Conservation (phyloP, 2,113 vertebrate genomes). For the Entomyzon cyanotis region DNA sequence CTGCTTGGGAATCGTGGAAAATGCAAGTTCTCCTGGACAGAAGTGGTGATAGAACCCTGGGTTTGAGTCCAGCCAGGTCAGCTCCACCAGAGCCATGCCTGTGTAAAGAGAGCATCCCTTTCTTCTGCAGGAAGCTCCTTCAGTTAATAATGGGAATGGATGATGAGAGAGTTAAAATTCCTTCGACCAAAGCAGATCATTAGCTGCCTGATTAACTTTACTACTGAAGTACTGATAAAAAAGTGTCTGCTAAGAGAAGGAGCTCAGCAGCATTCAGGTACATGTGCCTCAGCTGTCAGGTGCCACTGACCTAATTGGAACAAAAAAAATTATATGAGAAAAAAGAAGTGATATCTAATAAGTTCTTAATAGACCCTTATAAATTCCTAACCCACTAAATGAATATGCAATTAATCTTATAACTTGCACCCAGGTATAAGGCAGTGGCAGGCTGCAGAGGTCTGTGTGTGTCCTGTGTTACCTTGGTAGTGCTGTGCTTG, state of each 20-base stretch:
- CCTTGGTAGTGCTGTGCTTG: neutral
- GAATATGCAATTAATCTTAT: neutral
- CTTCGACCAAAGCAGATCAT: neutral
- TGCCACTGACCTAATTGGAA: neutral
- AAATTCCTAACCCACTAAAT: neutral
- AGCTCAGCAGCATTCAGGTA: neutral
- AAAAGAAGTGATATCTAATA: neutral
- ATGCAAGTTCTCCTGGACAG: neutral
- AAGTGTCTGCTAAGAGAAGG: neutral
- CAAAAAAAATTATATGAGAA: neutral
- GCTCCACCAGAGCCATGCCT: neutral
- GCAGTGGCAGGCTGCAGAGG: neutral
- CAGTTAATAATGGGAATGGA: neutral
- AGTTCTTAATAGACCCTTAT: neutral
- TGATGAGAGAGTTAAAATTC: neutral
- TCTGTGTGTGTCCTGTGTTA: neutral
- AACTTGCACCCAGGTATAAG: neutral
- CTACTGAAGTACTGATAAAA: neutral
- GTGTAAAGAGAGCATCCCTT: neutral
- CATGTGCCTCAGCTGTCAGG: neutral
- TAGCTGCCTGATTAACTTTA: constrained; percentile 12
- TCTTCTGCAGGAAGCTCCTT: neutral
- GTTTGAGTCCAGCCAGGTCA: neutral
- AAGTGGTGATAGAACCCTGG: neutral
- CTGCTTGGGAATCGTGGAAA: neutral